Base-by-base conservation (phyloP, 2,888 invertebrate genomes). In the Tenthredo distinguenda region DNA sequence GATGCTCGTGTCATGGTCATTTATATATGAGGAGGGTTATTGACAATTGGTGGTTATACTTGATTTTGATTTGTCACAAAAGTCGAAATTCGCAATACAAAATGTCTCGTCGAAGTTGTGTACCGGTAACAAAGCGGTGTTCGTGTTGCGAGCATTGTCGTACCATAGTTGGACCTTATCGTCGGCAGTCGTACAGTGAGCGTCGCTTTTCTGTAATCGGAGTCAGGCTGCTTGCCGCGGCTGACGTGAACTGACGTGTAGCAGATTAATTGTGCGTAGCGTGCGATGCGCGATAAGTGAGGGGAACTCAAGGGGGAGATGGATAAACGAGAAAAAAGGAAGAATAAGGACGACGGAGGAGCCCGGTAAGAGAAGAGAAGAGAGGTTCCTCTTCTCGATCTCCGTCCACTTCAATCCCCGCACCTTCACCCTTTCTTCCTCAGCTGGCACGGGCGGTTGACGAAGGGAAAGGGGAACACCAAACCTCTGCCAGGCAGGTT, bases 401-500 rank as follows among this genome's bases (percentile, higher is more conserved):
- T 31, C 37, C 83, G n/a, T 81, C 81, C 31, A 43, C 81, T 81
- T 81, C 62, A 15, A 50, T 31, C 77, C 77, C 43, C 50, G 34
- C 50, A 62, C 62, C 58, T 9, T 37, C 40, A 37, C 62, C 40
- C 58, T 62, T n/a, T 71, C 31, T 18, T 43, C 18, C 43, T 83
- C 83, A 65, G 43, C 83, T 47, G 68, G 83, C 83, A 83, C 83
- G 83, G 83, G 83, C 83, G 83, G 83, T 68, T 83, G 83, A 83
- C 68, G 71, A 68, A 47, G 83, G 71, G 71, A 68, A 71, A 83
- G 83, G 68, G 81, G 47, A 71, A 85, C 81, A 81, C 79, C 65
- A 62, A 91, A 91, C 89, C 91, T 92, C 88, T 58, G 68, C 68
- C 90, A 89, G 91, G 93, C 92, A 90, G 92, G 90, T 93, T 93